Percentiles rank a stretch among this genome's conserved stretches.
phyloP scores from a whole-genome alignment of 2,113 vertebrate species.

The Melanerpes aurifrons region DNA sequence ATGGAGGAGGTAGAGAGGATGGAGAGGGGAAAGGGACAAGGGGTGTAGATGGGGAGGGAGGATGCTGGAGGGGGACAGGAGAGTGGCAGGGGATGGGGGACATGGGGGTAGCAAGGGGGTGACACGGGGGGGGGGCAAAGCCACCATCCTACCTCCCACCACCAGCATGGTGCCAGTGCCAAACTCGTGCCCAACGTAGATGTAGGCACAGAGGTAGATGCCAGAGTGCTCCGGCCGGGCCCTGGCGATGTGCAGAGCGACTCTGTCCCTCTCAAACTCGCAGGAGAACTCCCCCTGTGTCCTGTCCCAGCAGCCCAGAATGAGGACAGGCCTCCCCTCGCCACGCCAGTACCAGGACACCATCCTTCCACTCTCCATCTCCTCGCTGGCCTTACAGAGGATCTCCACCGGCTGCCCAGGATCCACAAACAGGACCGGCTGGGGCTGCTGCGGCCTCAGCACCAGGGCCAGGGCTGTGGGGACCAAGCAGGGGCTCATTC shows the following conservation, averaged over 20 bases:
- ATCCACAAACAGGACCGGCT: neutral
- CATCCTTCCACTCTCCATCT: rapidly evolving
- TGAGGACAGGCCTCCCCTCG: neutral
- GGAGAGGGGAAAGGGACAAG: neutral
- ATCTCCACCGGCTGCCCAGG: neutral
- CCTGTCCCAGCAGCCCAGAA: rapidly evolving
- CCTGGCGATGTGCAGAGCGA: neutral
- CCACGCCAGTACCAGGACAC: neutral
- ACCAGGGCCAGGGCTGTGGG: neutral
- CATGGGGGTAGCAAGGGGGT: neutral
- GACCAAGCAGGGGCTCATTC: neutral
- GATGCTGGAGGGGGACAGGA: neutral
- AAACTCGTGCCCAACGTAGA: rapidly evolving
- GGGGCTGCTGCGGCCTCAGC: neutral
- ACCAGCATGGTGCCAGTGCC: neutral
- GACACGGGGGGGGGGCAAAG: neutral
- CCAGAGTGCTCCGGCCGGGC: rapidly evolving
- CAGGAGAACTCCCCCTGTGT: neutral
- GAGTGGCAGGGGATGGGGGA: neutral
- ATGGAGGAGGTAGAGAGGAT: too few relatives aligned
- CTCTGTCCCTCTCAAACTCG: rapidly evolving
- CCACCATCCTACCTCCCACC: neutral
- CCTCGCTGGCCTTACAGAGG: rapidly evolving
- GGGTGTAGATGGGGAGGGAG: neutral
- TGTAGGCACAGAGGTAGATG: neutral